Percentiles rank a stretch among this genome's conserved stretches.
These are phyloP conservation scores for Thyatira batis DNA, from an alignment of 2,888 invertebrate genomes.

Conservation along the genomic window DNA sequence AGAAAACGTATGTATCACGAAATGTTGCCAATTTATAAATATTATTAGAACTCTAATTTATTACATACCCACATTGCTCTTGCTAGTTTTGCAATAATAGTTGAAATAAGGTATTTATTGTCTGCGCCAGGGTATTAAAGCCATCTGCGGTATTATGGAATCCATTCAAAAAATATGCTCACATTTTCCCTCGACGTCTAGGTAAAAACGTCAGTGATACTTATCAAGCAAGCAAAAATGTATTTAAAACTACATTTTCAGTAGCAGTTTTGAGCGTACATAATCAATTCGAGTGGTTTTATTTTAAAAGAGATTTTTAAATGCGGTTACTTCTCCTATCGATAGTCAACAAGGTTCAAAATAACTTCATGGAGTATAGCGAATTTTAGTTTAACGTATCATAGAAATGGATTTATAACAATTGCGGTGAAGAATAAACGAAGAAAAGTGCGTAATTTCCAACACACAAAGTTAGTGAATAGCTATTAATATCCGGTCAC, in stretches of 20 bases:
- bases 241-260: not conserved
- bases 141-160: too few relatives aligned
- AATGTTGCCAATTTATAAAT: too few relatives aligned
- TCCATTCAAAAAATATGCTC: too few relatives aligned
- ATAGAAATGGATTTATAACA: not conserved
- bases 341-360: not conserved
- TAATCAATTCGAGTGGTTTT: not conserved
- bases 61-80: too few relatives aligned
- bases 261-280: not conserved
- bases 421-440: not conserved
- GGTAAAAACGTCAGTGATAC: not conserved
- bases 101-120: too few relatives aligned
- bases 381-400: not conserved
- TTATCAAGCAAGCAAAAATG: not conserved
- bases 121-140: too few relatives aligned
- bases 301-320: not conserved
- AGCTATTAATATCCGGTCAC: slow-evolving; percentile 5
- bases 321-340: not conserved
- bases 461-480: not conserved
- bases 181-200: too few relatives aligned
- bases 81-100: too few relatives aligned
- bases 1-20: too few relatives aligned
- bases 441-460: not conserved
- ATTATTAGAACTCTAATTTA: too few relatives aligned
- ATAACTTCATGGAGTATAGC: not conserved